Conservation (phyloP, 1,140 invertebrate genomes). For the Rhysida immarginata region DNA sequence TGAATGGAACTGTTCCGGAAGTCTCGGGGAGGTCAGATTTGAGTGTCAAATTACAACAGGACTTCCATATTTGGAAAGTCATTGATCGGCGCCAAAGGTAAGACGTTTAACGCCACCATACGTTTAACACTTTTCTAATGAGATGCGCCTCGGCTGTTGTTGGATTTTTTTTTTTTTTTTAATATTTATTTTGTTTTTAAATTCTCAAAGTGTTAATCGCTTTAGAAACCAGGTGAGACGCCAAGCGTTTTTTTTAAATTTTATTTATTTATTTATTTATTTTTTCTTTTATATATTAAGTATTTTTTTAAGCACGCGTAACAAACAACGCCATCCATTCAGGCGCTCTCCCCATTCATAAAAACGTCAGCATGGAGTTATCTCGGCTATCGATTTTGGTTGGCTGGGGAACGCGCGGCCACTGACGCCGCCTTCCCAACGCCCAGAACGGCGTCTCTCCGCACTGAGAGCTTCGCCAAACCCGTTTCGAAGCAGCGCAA, state of each 20-base stretch:
- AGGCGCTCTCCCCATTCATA: background rate
- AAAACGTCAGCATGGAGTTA: background rate
- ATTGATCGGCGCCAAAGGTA: background rate
- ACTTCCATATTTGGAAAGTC: conserved; percentile 3
- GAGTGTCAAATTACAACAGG: background rate
- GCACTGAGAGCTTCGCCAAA: too few species aligned
- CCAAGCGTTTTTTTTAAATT: too few species aligned
- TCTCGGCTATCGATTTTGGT: background rate
- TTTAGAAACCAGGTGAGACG: background rate
- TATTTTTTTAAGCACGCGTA: background rate
- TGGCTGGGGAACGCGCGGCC: too few species aligned
- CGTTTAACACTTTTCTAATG: background rate
- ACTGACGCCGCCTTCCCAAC: too few species aligned
- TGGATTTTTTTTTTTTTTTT: background rate
- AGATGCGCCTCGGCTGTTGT: too few species aligned
- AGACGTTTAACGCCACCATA: background rate
- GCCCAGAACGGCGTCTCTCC: too few species aligned
- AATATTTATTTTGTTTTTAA: background rate
- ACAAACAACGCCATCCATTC: background rate
- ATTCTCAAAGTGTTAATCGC: background rate
- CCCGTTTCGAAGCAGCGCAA: too few species aligned
- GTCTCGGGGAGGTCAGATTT: background rate
- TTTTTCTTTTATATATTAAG: too few species aligned
- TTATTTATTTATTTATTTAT: too few species aligned
- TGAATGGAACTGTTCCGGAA: conserved; percentile 3